Evolutionary conservation across 2,113 vertebrate species (phyloP).

Genomic region (Synchiropus splendidus): DNA sequence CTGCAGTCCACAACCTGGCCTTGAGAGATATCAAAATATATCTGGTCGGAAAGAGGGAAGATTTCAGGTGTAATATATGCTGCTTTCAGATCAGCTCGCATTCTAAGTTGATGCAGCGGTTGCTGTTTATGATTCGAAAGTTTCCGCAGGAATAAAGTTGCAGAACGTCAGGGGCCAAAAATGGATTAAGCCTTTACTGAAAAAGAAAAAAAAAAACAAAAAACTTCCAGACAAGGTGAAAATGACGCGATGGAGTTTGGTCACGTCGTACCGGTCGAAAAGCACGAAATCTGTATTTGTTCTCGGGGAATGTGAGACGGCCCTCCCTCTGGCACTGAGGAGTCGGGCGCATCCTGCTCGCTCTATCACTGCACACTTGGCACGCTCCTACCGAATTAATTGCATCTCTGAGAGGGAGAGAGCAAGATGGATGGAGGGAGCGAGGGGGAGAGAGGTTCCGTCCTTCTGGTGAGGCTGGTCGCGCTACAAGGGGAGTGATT

Average conservation of each 20-base stretch:
- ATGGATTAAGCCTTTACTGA: slow-evolving; percentile 24
- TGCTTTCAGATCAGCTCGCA: no score
- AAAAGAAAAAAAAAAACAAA: slow-evolving; percentile 20
- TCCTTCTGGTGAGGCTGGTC: slow-evolving; percentile 63
- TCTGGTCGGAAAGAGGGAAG: slow-evolving; percentile 10
- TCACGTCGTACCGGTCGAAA: slow-evolving; percentile 30
- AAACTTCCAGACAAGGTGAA: slow-evolving; percentile 39
- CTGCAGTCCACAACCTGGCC: slow-evolving; percentile 28
- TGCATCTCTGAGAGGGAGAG: slow-evolving; percentile 63
- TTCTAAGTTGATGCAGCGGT: no score
- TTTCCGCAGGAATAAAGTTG: no score
- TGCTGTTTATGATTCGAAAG: no score
- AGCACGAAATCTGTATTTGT: slow-evolving; percentile 49
- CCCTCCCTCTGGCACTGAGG: slow-evolving; percentile 54
- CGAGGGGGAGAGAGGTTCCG: slow-evolving; percentile 42
- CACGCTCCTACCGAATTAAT: slow-evolving; percentile 62
- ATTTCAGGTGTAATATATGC: no score
- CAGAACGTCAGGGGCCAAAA: slow-evolving; percentile 14
- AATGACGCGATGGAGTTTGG: slow-evolving; percentile 45
- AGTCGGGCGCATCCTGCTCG: slow-evolving; percentile 48
- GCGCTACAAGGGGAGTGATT: slow-evolving; percentile 69
- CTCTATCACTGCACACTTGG: slow-evolving; percentile 64
- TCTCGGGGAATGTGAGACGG: slow-evolving; percentile 50
- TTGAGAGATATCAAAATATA: slow-evolving; percentile 47
- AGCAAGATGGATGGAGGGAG: slow-evolving; percentile 44